These are phyloP conservation scores for Candoia aspera DNA, from an alignment of 2,113 vertebrate genomes.

Conservation along the genomic window DNA sequence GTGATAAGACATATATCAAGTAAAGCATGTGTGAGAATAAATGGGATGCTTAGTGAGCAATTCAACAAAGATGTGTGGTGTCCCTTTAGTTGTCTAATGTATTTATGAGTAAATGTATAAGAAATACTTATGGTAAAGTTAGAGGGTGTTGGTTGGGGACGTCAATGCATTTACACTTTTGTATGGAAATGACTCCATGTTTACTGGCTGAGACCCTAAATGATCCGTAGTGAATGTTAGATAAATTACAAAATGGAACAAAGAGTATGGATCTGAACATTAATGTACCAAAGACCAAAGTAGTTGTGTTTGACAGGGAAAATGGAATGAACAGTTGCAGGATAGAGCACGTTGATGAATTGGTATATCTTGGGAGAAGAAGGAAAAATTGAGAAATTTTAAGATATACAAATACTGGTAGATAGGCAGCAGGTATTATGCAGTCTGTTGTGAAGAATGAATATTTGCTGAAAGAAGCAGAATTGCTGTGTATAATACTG, in stretches of 20 bases:
- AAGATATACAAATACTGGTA: neutral
- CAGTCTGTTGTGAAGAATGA: neutral
- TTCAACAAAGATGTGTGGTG: neutral
- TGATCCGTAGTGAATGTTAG: neutral
- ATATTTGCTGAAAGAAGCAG: neutral
- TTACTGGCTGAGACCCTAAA: neutral
- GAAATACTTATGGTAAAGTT: neutral
- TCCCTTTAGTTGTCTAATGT: neutral
- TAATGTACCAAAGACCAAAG: neutral
- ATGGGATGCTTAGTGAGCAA: neutral
- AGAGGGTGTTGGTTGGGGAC: neutral
- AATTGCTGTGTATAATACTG: neutral
- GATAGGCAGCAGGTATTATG: neutral
- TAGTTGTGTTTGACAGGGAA: neutral
- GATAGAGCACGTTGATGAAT: neutral
- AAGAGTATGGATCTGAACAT: neutral
- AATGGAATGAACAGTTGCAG: neutral
- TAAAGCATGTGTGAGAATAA: neutral
- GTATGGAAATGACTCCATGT: neutral
- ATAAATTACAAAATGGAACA: neutral
- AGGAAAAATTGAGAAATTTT: no score
- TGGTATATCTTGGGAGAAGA: neutral
- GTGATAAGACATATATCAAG: neutral
- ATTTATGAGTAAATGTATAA: neutral
- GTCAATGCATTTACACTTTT: neutral